Evolutionary conservation across 2,888 invertebrate species (phyloP).

Genomic region (Drosophila rubida): DNA sequence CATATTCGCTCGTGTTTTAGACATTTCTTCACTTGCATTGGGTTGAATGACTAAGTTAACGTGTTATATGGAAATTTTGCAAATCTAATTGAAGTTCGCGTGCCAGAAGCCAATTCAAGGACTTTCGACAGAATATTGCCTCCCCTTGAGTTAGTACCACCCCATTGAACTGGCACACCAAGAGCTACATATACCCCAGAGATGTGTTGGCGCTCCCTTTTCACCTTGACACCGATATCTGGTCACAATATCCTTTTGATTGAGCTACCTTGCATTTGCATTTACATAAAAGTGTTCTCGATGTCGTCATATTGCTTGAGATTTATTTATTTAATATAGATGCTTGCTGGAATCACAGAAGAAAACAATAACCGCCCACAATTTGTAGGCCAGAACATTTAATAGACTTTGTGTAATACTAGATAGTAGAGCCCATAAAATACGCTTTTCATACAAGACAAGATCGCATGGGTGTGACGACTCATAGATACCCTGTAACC

Average conservation of each 20-base stretch:
- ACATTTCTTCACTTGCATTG: no score
- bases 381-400: constrained; percentile 53
- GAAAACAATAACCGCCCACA: constrained; percentile 70
- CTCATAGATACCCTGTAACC: neutral
- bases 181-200: neutral
- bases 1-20: no score
- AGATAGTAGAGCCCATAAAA: constrained; percentile 66
- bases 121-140: constrained; percentile 9
- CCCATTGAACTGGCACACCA: constrained; percentile 16
- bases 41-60: constrained; percentile 14
- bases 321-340: constrained; percentile 24
- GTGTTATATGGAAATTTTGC: constrained; percentile 27
- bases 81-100: constrained; percentile 53
- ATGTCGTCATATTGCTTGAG: constrained; percentile 50
- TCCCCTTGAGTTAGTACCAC: constrained; percentile 7
- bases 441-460: constrained; percentile 46
- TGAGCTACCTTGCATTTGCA: constrained; percentile 23
- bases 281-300: constrained; percentile 21
- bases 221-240: constrained; percentile 55
- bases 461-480: neutral
- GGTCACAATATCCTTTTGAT: constrained; percentile 46
- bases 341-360: constrained; percentile 46
- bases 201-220: constrained; percentile 25
- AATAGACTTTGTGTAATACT: constrained; percentile 64
- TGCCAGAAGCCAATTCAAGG: constrained; percentile 41